Base-by-base conservation (phyloP, 2,888 invertebrate genomes). In the Cancer borealis region DNA sequence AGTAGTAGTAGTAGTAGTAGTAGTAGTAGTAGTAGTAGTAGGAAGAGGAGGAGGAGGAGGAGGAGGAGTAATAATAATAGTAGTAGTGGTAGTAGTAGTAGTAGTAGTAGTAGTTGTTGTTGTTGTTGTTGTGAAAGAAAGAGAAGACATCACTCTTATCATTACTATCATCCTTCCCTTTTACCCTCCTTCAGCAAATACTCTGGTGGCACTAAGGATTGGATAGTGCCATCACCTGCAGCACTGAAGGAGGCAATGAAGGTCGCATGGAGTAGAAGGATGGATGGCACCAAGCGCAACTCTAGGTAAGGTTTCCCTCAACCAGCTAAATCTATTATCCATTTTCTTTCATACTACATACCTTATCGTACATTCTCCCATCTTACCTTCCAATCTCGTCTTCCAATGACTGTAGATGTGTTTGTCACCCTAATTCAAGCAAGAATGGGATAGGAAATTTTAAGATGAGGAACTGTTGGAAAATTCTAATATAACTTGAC, bases 161-260 rank as follows among this genome's bases (percentile, higher is more conserved):
- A 84, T 45, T 14, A 89, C n/a, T 47, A 21, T 47, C n/a, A 5
- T n/a, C 30, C 54, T 21, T 46, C 49, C 45, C 26, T 21, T 21
- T 49, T 21, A 2, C 45, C 8, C 30, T 73, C 54, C 30, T 45
- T 21, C 87, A 94, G 94, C n/a, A 88, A 88, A 45, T 66, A 94
- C 89, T 94, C 94, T 6, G 6, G 10, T 2, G 94, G 94, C 1
- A 91, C 92, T 0, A 94, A 84, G 3, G 94, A 94, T 54, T 94
- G 94, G 94, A 26, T 54, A 10, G n/a, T 87, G 6, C 93, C 93
- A 21, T n/a, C n/a, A 8, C 5, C 8, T 0, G 26, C 4, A 0
- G 21, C 73, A 30, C 49, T 92, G 60, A 26, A 54, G 8, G 93
- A 93, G 47, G 93, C 92, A 1, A 45, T 39, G 87, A 26, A 66